Percentiles rank a stretch among this genome's conserved stretches.
Conservation (phyloP, 2,797 vertebrate genomes). For the Margarornis squamiger region DNA sequence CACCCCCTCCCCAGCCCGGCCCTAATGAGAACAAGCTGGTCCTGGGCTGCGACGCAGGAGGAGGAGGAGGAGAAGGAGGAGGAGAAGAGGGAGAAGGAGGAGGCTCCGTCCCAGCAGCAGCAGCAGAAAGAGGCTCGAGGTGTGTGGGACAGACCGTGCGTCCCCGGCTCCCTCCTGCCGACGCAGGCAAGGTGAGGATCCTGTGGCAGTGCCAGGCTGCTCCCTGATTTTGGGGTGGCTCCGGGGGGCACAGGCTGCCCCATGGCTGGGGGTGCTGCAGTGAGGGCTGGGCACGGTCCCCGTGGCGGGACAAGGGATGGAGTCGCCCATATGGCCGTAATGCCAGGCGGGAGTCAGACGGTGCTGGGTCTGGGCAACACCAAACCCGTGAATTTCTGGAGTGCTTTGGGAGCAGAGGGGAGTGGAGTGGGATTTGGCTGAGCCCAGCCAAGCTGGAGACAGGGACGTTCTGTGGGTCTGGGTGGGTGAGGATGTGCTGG, state of each 20-base stretch:
- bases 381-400: accelerated
- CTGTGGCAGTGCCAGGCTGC: not conserved
- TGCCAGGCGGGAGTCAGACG: not conserved
- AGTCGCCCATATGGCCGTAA: not conserved
- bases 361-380: not conserved
- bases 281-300: not conserved
- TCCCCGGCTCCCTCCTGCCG: not conserved
- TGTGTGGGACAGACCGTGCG: not conserved
- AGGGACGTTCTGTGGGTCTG: not conserved
- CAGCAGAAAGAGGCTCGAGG: conserved; percentile 25
- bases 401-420: not conserved
- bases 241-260: not conserved
- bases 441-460: accelerated
- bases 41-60: conserved; percentile 38
- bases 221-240: not conserved
- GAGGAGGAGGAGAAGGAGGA: conserved; percentile 51
- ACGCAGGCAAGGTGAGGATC: not conserved
- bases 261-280: accelerated
- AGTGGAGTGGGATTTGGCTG: accelerated
- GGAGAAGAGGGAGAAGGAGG: conserved; percentile 2
- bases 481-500: not conserved
- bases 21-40: conserved; percentile 94
- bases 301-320: accelerated
- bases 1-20: conserved; percentile 75
- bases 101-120: conserved; percentile 1